Evolutionary conservation across 2,888 invertebrate genomes (phyloP).

Genomic region (Prosopocoilus inquinatus): DNA sequence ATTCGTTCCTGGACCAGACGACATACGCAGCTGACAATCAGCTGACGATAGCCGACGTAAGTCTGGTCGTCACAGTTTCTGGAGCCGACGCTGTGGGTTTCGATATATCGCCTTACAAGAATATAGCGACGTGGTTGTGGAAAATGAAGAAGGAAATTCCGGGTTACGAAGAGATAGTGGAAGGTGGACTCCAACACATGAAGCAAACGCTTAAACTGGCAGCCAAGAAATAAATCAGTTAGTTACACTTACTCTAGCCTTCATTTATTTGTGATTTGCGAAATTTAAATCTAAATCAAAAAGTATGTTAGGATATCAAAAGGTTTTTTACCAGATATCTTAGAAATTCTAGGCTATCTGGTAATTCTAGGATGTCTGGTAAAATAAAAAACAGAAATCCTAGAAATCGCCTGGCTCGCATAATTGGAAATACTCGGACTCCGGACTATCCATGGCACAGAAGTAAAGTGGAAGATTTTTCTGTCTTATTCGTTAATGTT

Average conservation of each 20-base stretch:
- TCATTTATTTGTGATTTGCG: not conserved
- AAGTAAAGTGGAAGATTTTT: no score
- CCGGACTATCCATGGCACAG: no score
- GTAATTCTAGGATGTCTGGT: no score
- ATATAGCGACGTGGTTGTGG: conserved; percentile 63
- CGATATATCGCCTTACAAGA: conserved; percentile 68
- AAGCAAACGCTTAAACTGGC: conserved; percentile 39
- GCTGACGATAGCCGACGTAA: conserved; percentile 76
- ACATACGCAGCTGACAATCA: conserved; percentile 70
- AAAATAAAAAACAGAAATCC: no score
- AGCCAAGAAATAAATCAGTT: conserved; percentile 32
- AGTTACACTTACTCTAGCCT: not conserved
- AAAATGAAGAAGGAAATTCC: conserved; percentile 58
- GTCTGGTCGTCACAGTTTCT: conserved; percentile 66
- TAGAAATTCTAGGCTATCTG: no score
- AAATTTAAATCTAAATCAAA: not conserved
- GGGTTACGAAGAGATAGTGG: conserved; percentile 55
- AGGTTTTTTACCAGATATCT: no score
- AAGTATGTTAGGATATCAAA: no score
- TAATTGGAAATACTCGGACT: no score
- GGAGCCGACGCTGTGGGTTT: conserved; percentile 63
- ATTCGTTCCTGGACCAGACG: conserved; percentile 69
- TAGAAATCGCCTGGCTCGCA: no score
- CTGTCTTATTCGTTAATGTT: no score
- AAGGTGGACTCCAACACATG: conserved; percentile 39